A percentile compares a stretch with the other conserved stretches of the same genome.
Evolutionary conservation across 2,113 vertebrate species (phyloP).

Genomic region (Pyrgilauda ruficollis): DNA sequence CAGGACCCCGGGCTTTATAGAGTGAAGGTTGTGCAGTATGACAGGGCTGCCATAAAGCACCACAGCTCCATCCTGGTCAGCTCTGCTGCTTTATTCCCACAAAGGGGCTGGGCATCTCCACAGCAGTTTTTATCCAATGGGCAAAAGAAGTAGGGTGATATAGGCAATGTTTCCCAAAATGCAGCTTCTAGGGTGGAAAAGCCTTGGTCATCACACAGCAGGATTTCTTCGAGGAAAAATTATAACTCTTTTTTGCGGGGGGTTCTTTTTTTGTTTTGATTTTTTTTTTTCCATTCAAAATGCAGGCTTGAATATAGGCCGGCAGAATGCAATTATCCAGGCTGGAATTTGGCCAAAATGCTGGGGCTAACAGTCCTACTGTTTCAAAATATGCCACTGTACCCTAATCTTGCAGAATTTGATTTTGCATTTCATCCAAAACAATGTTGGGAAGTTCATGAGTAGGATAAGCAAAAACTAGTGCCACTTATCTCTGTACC

Average conservation of each 20-base stretch:
- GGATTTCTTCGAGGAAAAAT: background rate
- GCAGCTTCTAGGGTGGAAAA: background rate
- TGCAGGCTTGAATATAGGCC: conserved; percentile 54
- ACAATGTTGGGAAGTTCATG: background rate
- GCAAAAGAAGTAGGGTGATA: background rate
- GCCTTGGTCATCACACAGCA: background rate
- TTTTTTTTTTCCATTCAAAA: conserved; percentile 13
- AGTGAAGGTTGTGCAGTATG: background rate
- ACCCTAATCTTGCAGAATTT: conserved; percentile 62
- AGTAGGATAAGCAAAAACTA: background rate
- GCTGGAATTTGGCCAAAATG: conserved; percentile 65
- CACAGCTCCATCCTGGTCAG: background rate
- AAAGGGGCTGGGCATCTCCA: background rate
- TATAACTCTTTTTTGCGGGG: background rate
- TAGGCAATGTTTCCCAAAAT: background rate
- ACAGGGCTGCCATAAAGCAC: background rate
- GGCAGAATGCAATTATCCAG: conserved; percentile 68
- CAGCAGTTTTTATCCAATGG: background rate
- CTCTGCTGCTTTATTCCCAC: background rate
- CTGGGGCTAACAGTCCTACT: conserved; percentile 65
- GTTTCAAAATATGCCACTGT: conserved; percentile 70
- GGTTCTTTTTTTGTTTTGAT: background rate
- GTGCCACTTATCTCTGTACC: background rate
- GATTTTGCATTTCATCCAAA: conserved; percentile 58
- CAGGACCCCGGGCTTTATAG: background rate